phyloP scores from a whole-genome alignment of 2,797 vertebrate genomes.

The Carapus acus region DNA sequence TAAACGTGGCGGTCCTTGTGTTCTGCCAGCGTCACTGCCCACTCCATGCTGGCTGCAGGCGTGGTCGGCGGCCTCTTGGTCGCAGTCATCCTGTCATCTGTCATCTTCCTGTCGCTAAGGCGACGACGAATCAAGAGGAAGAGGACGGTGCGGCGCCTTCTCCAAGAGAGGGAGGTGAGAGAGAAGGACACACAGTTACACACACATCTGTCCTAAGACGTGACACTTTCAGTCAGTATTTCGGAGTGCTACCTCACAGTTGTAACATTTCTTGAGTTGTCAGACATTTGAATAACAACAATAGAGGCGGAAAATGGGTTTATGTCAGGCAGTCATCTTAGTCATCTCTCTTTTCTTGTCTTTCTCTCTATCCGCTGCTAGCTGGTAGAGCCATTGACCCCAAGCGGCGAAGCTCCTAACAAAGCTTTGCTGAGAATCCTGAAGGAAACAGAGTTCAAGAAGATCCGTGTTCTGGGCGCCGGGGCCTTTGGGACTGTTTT shows the following conservation, averaged over 20 bases:
- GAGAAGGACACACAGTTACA: neutral
- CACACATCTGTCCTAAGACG: neutral
- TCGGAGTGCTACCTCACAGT: too few species aligned
- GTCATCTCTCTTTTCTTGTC: too few species aligned
- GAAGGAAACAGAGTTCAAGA: slow-evolving; percentile 92
- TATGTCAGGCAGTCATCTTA: too few species aligned
- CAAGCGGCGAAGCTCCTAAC: slow-evolving; percentile 89
- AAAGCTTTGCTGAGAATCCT: slow-evolving; percentile 88
- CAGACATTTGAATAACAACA: too few species aligned
- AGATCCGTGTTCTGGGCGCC: slow-evolving; percentile 84
- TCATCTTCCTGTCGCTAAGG: slow-evolving; percentile 75
- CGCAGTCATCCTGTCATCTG: slow-evolving; percentile 69
- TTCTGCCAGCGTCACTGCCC: slow-evolving; percentile 58
- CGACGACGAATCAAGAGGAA: slow-evolving; percentile 79
- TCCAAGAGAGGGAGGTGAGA: slow-evolving; percentile 86
- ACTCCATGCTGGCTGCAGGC: slow-evolving; percentile 69
- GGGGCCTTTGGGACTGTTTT: slow-evolving; percentile 93
- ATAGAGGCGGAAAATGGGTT: too few species aligned
- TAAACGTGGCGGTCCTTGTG: too few species aligned
- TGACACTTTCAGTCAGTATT: neutral
- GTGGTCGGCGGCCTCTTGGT: slow-evolving; percentile 80
- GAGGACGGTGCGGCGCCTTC: slow-evolving; percentile 80
- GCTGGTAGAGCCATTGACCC: slow-evolving; percentile 88
- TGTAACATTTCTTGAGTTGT: too few species aligned
- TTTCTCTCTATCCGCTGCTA: slow-evolving; percentile 38